Base-by-base conservation (phyloP, 2,888 invertebrate species). In the Antheraea yamamai region DNA sequence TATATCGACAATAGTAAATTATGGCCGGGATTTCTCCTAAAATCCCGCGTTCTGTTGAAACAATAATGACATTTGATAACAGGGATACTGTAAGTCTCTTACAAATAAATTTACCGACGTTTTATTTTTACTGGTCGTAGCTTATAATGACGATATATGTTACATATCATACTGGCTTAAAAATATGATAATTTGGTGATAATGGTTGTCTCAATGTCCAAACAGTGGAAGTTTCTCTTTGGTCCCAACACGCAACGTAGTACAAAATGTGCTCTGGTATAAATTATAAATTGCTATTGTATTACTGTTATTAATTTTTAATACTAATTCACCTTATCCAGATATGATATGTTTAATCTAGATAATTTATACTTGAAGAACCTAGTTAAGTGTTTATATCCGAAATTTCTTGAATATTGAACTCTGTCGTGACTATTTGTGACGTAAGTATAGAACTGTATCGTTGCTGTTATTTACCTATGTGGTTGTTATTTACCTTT, bases 51-150 rank as follows among this genome's bases (percentile, higher is more conserved):
- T 93, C 93, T 16, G 77, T 89, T 77, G 92, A 92, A 80, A 93
- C 93, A 35, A 93, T 93, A 76, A 88, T 93, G 61, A 90, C 89
- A 58, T 89, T 84, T 77, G 89, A 91, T 77, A 91, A 91, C 76
- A 86, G 84, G 84, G 91, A 92, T 79, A 80, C 81, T 77, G 92
- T 92, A 81, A 86, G 86, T 85, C 70, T 58, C 3, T 58, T 58
- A 7, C 23, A 12, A 58, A 23, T 61, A n/a, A 61, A 61, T 61
- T 61, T 23, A 12, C 12, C 30, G 30, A 66, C 30, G 16, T 30
- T 16, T n/a, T 61, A 23, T n/a, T 23, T 47, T 23, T 61, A 12
- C 10, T 61, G 20, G 23, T 61, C 23, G 0, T 61, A 2, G 23
- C 12, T 61, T 8, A 61, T 23, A 8, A 23, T 10, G 8, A 12